Conservation (phyloP, 2,113 vertebrate genomes). For the Etheostoma spectabile region DNA sequence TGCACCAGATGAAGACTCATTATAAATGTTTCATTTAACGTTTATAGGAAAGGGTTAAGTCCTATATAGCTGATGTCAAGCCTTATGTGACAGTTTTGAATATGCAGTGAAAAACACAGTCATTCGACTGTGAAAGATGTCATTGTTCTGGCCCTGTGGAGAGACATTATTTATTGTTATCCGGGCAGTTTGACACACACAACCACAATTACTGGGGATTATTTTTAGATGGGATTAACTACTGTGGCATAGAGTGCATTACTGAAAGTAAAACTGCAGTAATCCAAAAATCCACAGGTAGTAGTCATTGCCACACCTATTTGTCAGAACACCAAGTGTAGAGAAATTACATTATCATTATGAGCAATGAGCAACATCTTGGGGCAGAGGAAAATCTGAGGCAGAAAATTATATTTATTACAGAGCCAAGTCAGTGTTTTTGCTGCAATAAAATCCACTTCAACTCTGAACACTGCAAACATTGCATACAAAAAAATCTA, state of each 20-base stretch:
- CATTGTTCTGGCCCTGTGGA: slow-evolving; percentile 15
- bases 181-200: slow-evolving; percentile 60
- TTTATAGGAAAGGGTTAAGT: background rate
- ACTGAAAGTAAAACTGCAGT: slow-evolving; percentile 66
- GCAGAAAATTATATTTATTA: background rate
- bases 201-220: slow-evolving; percentile 63
- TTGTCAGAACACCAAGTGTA: slow-evolving; percentile 29
- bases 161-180: slow-evolving; percentile 36
- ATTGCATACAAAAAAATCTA: background rate
- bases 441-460: background rate
- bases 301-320: slow-evolving; percentile 66
- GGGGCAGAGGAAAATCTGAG: slow-evolving; percentile 1
- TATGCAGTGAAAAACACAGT: background rate
- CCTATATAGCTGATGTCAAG: slow-evolving; percentile 7
- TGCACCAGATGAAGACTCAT: slow-evolving; percentile 22
- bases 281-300: slow-evolving; percentile 73
- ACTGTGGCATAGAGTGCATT: slow-evolving; percentile 52
- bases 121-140: slow-evolving; percentile 13
- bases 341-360: slow-evolving; percentile 44
- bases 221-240: slow-evolving; percentile 71
- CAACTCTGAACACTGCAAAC: background rate
- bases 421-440: background rate
- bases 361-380: slow-evolving; percentile 2
- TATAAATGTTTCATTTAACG: too few relatives aligned
- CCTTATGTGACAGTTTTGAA: slow-evolving; percentile 25